These are phyloP conservation scores for Phanerotoma sp. DNA, from an alignment of 2,888 invertebrate genomes.

Conservation along the genomic window DNA sequence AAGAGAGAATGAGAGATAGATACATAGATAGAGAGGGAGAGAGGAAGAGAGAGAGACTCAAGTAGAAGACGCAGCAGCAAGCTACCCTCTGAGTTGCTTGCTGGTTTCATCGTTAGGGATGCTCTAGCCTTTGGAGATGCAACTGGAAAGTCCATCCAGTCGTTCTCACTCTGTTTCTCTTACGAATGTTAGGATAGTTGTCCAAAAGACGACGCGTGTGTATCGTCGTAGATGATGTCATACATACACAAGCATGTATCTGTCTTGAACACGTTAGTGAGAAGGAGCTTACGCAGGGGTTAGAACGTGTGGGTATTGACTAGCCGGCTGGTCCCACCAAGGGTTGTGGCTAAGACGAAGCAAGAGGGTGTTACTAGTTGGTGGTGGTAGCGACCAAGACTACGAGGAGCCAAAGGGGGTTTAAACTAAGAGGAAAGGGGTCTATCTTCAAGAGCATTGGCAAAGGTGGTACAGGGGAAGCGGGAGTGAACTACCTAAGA, in stretches of 20 bases:
- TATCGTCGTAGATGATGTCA: conserved; percentile 13
- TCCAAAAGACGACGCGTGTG: conserved; percentile 18
- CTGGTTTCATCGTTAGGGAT: conserved; percentile 44
- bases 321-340: conserved; percentile 51
- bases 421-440: conserved; percentile 23
- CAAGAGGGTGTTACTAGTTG: conserved; percentile 17
- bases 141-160: conserved; percentile 12
- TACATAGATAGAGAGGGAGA: neutral
- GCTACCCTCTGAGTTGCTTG: too few relatives aligned
- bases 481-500: conserved; percentile 52
- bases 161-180: conserved; percentile 1
- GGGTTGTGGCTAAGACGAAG: conserved; percentile 56
- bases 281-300: conserved; percentile 27
- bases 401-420: conserved; percentile 32
- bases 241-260: conserved; percentile 16
- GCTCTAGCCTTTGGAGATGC: conserved; percentile 17
- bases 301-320: conserved; percentile 54
- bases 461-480: conserved; percentile 45
- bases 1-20: conserved; percentile 4
- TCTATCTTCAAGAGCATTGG: conserved; percentile 37
- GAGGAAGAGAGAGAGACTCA: neutral
- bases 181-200: conserved; percentile 11
- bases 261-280: conserved; percentile 11
- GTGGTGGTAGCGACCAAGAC: conserved; percentile 33
- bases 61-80: too few relatives aligned